Conservation (phyloP, 2,888 invertebrate species). For the Amphipoea lucens region DNA sequence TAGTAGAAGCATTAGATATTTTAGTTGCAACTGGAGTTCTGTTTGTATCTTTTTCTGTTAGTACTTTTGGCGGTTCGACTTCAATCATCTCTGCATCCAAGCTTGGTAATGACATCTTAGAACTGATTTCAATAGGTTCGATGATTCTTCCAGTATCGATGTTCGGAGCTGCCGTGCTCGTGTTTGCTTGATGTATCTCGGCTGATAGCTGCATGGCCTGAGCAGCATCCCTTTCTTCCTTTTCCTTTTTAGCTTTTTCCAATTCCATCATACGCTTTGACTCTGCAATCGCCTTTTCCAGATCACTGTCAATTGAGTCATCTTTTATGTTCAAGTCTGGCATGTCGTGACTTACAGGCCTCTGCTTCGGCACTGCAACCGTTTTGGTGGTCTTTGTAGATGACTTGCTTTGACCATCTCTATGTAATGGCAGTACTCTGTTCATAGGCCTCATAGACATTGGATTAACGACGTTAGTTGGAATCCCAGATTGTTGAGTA, state of each 20-base stretch:
- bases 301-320: conserved; percentile 88
- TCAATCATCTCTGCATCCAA: conserved; percentile 84
- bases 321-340: conserved; percentile 89
- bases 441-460: conserved; percentile 93
- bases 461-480: conserved; percentile 93
- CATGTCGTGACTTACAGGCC: conserved; percentile 87
- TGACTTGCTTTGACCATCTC: conserved; percentile 90
- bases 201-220: conserved; percentile 82
- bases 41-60: conserved; percentile 84
- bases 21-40: conserved; percentile 74
- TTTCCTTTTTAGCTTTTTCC: conserved; percentile 85
- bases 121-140: conserved; percentile 68
- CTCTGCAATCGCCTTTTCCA: conserved; percentile 88
- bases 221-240: conserved; percentile 85
- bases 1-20: conserved; percentile 74
- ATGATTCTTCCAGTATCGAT: conserved; percentile 67
- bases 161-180: conserved; percentile 73
- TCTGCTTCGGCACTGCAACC: conserved; percentile 77
- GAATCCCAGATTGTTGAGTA: conserved; percentile 91
- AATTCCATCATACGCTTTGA: conserved; percentile 88
- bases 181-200: conserved; percentile 81
- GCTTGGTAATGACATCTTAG: conserved; percentile 85
- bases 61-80: conserved; percentile 81
- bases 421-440: conserved; percentile 94
- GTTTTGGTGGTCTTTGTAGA: conserved; percentile 79